Percentiles rank a stretch among this genome's conserved stretches.
phyloP scores from a whole-genome alignment of 2,888 invertebrate species.

The Drosophila prolongata region DNA sequence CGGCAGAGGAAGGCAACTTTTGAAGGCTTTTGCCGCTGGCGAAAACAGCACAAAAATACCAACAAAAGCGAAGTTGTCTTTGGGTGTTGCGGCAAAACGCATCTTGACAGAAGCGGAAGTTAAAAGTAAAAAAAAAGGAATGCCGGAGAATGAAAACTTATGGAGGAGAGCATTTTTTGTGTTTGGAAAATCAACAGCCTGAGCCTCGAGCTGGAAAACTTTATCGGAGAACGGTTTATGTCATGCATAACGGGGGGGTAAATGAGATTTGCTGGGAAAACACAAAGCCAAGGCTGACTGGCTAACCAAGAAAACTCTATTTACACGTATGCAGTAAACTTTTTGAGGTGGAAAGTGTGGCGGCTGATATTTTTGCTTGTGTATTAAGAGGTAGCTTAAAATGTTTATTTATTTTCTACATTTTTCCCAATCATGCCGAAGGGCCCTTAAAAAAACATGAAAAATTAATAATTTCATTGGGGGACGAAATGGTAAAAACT shows the following conservation, averaged over 20 bases:
- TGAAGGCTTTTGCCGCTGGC: slow-evolving; percentile 67
- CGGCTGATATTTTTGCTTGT: not conserved
- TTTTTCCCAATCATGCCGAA: not conserved
- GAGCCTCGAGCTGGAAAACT: slow-evolving; percentile 27
- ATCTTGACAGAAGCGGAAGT: slow-evolving; percentile 60
- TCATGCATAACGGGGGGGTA: slow-evolving; percentile 20
- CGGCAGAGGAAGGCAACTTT: slow-evolving; percentile 70
- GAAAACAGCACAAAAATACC: slow-evolving; percentile 34
- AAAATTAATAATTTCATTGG: not conserved
- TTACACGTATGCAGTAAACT: not conserved
- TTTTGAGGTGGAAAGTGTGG: slow-evolving; percentile 8
- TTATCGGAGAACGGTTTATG: slow-evolving; percentile 30
- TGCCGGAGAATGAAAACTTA: slow-evolving; percentile 62
- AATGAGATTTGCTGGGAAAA: slow-evolving; percentile 25
- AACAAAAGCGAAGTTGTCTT: slow-evolving; percentile 66
- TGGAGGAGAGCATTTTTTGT: slow-evolving; percentile 36
- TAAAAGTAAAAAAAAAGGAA: slow-evolving; percentile 36
- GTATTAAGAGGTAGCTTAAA: not conserved
- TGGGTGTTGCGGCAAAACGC: slow-evolving; percentile 61
- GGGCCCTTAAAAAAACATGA: not conserved
- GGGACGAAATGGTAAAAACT: too few relatives aligned
- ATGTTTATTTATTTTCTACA: not conserved
- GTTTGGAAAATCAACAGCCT: slow-evolving; percentile 34
- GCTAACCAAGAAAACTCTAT: slow-evolving; percentile 2
- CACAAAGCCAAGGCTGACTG: slow-evolving; percentile 15